Evolutionary conservation across 2,888 invertebrate species (phyloP), one percentile per base, ranked within the genome.

Genomic region (Nephrotoma guestfalica): DNA sequence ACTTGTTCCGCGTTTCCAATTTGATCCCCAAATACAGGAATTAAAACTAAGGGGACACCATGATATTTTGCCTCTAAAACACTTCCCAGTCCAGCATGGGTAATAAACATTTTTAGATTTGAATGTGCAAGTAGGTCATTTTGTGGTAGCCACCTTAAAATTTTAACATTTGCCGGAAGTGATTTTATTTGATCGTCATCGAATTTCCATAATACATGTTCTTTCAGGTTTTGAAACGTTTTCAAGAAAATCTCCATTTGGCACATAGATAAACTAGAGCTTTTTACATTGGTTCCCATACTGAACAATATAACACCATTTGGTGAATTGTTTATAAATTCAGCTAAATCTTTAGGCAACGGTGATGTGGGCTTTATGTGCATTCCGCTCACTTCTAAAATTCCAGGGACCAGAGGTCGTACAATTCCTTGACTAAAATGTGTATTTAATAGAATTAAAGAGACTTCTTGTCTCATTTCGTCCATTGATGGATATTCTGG

Each of bases 381-480:
- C 7, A 90, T 89, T 0, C 92, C 92, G 6, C 90, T 91, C 83
- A 92, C 90, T 88, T 90, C 89, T 6, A 92, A 87, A 0, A 91
- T 88, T 0, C 91, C 91, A 0, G 91, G 90, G 90, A 91, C 91
- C 4, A 90, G 89, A 0, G 93, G 92, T 42, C 92, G 90, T 0
- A 92, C 91, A 3, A 92, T 89, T 86, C 92, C 91, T 15, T 93
- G 88, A 85, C 91, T 91, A 84, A 91, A 91, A 89, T 93, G 93
- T 7, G 92, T 92, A 88, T 94, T 93, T 2, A 92, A 90, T 57
- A 94, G 88, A 87, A 93, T 90, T 45, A 93, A 87, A 0, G 93
- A 92, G 5, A 93, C 91, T 85, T 91, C 92, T 9, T 90, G 91
- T 88, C 93, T 92, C 71, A 93, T 87, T n/a, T 93, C 91, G 0